Evolutionary conservation across 2,888 invertebrate genomes (phyloP).

Genomic region (Diarsia mendica): DNA sequence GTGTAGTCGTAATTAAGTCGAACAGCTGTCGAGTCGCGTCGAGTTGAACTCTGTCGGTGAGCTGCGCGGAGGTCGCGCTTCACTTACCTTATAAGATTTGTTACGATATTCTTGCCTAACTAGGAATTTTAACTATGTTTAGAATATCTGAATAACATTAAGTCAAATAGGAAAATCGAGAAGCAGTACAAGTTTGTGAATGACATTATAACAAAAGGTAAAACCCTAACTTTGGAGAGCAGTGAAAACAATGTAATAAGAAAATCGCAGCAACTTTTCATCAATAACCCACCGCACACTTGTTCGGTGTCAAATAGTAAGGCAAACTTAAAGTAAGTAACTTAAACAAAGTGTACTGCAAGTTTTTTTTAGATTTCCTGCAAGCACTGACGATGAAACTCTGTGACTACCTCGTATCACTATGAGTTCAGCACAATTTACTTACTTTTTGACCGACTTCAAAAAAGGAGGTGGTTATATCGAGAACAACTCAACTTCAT

Average conservation of each 20-base stretch:
- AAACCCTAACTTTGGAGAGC: background rate
- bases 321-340: background rate
- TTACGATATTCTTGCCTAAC: constrained; percentile 7
- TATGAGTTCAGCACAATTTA: background rate
- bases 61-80: constrained; percentile 10
- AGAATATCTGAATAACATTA: constrained; percentile 30
- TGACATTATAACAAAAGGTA: background rate
- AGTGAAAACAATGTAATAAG: background rate
- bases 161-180: background rate
- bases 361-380: background rate
- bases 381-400: background rate
- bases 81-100: constrained; percentile 21
- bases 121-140: constrained; percentile 27
- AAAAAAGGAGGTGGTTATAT: background rate
- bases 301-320: background rate
- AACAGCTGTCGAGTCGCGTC: constrained; percentile 36
- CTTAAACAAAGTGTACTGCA: background rate
- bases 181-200: background rate
- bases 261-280: background rate
- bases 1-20: constrained; percentile 31
- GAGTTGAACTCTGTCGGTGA: constrained; percentile 21
- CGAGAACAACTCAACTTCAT: background rate
- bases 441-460: too few relatives aligned
- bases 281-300: background rate
- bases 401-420: background rate